Percentiles rank a stretch among this genome's conserved stretches.
Conservation (phyloP, 2,888 invertebrate genomes). For the Acleris laterana region DNA sequence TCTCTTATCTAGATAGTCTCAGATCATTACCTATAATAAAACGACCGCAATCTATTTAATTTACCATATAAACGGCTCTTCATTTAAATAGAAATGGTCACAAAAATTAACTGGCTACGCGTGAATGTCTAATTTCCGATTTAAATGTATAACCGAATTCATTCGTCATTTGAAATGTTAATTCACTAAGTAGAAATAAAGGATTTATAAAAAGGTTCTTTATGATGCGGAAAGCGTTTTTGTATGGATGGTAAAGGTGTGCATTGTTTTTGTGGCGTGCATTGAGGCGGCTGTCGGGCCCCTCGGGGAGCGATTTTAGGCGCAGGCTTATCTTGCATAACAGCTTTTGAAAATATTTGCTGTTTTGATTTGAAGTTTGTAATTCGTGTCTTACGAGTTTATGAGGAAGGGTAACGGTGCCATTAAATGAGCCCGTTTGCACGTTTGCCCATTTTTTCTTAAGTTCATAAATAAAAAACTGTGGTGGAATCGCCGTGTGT, state of each 20-base stretch:
- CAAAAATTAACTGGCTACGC: constrained; percentile 23
- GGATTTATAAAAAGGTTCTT: constrained; percentile 29
- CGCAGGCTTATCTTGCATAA: no score
- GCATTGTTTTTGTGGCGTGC: constrained; percentile 34
- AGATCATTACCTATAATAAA: background rate
- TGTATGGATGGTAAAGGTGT: constrained; percentile 35
- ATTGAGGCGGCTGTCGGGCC: constrained; percentile 23
- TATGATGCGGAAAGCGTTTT: constrained; percentile 36
- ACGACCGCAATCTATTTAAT: constrained; percentile 2
- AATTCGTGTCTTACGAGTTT: no score
- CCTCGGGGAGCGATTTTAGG: constrained; percentile 2
- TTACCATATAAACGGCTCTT: constrained; percentile 12
- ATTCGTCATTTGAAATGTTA: constrained; percentile 30
- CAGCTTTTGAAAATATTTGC: no score
- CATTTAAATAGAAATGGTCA: constrained; percentile 34
- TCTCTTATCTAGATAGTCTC: constrained; percentile 12
- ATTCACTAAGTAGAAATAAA: constrained; percentile 26
- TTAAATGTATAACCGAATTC: constrained; percentile 30
- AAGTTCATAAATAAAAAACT: no score
- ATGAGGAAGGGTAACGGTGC: no score
- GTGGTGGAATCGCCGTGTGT: no score
- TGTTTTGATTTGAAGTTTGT: no score
- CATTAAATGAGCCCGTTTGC: no score
- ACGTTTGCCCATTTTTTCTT: no score
- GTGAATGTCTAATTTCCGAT: constrained; percentile 27